Base-by-base conservation (phyloP, 2,888 invertebrate genomes). In the Barypeithes pellucidus region DNA sequence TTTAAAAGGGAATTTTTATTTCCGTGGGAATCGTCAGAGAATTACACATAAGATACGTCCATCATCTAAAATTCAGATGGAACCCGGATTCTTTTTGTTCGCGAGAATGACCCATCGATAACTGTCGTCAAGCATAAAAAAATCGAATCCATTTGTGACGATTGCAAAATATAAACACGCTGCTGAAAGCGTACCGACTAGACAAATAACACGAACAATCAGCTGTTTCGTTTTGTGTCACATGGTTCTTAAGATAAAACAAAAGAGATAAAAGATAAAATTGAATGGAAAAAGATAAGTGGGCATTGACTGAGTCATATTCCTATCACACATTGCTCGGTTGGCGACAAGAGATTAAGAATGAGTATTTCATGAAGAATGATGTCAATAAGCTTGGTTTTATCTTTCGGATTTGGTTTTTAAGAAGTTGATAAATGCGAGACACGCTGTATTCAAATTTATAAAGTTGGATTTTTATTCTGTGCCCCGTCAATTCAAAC, bases 101-200 rank as follows among this genome's bases (percentile, higher is more conserved):
- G n/a, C n/a, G n/a, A n/a, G n/a, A n/a, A n/a, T n/a, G n/a, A n/a
- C n/a, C n/a, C n/a, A n/a, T 41, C 16, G 45, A 45, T 45, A 45
- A 45, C 45, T 45, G 45, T 45, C 16, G 45, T 18, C 45, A 43
- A 43, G 43, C 16, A 43, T 16, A 43, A 43, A 43, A 43, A 43
- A 43, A 39, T 8, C 14, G 2, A 14, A 12, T 12, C 2, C 12
- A 12, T 2, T 43, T 43, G 5, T 14, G 43, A 43, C 43, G 43
- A 43, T 14, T 43, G 14, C 43, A 43, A 43, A 43, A 43, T 16
- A 43, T 43, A 16, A 43, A 43, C 43, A 43, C 43, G 14, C 16
- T 3, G 14, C 2, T n/a, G 1, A 43, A 43, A 43, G 14, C 43
- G 7, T 43, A 43, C 14, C 4, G 14, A 43, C 43, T 43, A 43